phyloP scores from a whole-genome alignment of 2,113 vertebrate genomes.

The Corvus hawaiiensis region DNA sequence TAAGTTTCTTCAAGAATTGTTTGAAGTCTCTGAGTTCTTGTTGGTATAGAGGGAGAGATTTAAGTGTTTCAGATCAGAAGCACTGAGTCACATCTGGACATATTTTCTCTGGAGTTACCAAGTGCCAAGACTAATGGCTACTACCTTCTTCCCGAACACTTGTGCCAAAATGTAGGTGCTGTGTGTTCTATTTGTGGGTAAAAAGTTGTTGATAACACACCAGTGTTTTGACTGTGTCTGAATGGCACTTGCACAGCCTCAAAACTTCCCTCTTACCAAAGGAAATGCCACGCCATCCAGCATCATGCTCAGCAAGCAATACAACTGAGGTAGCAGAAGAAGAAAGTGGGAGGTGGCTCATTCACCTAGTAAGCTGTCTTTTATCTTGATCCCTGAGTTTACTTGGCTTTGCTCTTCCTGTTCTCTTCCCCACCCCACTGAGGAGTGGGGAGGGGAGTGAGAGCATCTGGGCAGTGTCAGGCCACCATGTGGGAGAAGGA shows the following conservation, averaged over 20 bases:
- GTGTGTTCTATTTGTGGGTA: neutral
- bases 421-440: neutral
- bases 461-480: neutral
- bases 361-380: neutral
- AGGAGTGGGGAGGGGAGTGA: neutral
- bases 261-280: neutral
- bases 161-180: neutral
- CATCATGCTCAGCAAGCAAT: neutral
- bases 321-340: neutral
- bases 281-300: neutral
- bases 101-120: neutral
- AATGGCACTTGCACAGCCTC: neutral
- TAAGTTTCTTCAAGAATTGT: neutral
- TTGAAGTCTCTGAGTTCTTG: neutral
- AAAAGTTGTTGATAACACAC: neutral
- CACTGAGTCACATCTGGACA: neutral
- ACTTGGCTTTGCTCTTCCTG: neutral
- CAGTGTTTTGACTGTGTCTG: neutral
- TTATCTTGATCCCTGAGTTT: neutral
- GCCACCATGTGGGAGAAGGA: neutral
- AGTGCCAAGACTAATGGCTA: neutral
- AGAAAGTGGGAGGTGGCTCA: neutral
- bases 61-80: neutral
- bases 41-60: neutral
- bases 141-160: neutral